Percentiles rank a stretch among this genome's conserved stretches.
These are phyloP conservation scores for Rhabdophis nuchalis DNA, from an alignment of 2,797 vertebrate genomes.

Conservation along the genomic window DNA sequence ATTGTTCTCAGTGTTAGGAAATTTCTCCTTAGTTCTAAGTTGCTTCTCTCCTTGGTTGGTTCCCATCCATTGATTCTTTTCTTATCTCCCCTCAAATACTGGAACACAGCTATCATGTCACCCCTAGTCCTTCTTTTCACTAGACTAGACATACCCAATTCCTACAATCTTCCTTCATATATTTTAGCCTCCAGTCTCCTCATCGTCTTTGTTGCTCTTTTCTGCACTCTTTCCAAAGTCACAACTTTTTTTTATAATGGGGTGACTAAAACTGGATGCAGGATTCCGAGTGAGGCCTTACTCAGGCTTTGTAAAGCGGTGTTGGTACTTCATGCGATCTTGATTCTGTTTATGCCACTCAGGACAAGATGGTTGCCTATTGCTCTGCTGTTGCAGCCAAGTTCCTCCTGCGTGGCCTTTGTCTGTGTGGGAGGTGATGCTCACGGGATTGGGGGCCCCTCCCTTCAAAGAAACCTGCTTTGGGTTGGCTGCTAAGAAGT, in stretches of 20 bases:
- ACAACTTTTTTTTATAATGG: too few relatives aligned
- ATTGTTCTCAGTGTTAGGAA: not conserved
- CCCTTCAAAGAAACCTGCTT: not conserved
- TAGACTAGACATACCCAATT: not conserved
- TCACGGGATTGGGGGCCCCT: not conserved
- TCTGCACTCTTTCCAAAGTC: too few relatives aligned
- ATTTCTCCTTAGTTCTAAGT: not conserved
- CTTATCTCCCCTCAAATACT: not conserved
- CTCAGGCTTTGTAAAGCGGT: too few relatives aligned
- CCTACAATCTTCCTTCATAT: not conserved
- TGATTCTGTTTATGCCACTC: not conserved
- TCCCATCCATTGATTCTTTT: not conserved
- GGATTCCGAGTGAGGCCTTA: too few relatives aligned
- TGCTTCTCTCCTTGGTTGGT: not conserved
- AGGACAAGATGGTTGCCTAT: not conserved
- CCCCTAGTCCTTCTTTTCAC: not conserved
- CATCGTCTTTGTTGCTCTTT: too few relatives aligned
- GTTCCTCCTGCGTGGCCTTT: not conserved
- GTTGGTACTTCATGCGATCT: not conserved
- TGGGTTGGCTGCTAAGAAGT: not conserved
- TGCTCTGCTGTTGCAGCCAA: conserved; percentile 12
- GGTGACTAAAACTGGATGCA: too few relatives aligned
- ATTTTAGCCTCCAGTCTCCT: too few relatives aligned
- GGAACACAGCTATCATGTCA: not conserved
- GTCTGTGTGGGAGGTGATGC: accelerated